These are phyloP conservation scores for Diachrysia chrysitis DNA, from an alignment of 2,888 invertebrate genomes.

Conservation along the genomic window DNA sequence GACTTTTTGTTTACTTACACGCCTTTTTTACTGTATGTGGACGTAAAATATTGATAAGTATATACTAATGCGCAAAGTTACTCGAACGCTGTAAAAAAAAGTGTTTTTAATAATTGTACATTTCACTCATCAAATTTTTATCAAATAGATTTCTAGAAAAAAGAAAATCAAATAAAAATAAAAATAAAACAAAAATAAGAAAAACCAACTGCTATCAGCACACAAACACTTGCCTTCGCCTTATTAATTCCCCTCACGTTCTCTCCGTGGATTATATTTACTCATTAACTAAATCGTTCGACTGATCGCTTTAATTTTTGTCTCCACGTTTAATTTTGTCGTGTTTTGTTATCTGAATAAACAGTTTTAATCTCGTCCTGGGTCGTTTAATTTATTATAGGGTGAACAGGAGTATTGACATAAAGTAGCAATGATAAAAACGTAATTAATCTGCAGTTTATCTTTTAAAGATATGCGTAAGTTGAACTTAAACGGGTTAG, in stretches of 20 bases:
- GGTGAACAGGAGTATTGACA: constrained; percentile 25
- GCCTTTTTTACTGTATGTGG: too few relatives aligned
- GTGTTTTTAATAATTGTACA: too few relatives aligned
- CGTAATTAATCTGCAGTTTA: constrained; percentile 44
- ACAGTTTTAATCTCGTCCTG: constrained; percentile 46
- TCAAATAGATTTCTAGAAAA: too few relatives aligned
- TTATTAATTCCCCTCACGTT: constrained; percentile 69
- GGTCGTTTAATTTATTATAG: constrained; percentile 45
- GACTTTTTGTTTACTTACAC: too few relatives aligned
- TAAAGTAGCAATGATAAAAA: constrained; percentile 45
- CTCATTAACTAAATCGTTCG: constrained; percentile 69
- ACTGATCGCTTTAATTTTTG: constrained; percentile 66
- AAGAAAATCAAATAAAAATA: too few relatives aligned
- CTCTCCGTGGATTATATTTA: constrained; percentile 63
- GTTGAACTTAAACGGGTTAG: constrained; percentile 32
- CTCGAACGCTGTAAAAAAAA: too few relatives aligned
- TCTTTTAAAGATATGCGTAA: constrained; percentile 44
- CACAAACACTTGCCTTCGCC: constrained; percentile 41
- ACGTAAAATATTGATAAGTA: too few relatives aligned
- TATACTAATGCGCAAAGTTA: too few relatives aligned
- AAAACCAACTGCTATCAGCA: constrained; percentile 15
- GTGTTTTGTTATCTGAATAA: constrained; percentile 59
- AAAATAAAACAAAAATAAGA: constrained; percentile 11
- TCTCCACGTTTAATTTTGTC: constrained; percentile 65
- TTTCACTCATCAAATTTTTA: too few relatives aligned